Base-by-base conservation (phyloP, 2,888 invertebrate genomes). In the Andrena flavipes region DNA sequence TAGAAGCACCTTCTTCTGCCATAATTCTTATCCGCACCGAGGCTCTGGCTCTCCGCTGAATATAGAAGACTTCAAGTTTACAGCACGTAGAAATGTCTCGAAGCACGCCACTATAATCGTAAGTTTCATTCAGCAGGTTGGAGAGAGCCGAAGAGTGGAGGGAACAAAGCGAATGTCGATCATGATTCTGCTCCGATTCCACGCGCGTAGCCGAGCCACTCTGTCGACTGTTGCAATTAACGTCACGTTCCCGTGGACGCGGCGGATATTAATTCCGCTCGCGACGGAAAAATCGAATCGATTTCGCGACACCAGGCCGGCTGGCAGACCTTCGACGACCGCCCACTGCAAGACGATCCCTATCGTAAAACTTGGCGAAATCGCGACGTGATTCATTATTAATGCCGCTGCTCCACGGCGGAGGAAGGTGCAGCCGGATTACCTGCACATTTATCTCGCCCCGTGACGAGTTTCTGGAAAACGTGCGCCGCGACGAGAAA, bases 331-430 rank as follows among this genome's bases (percentile, higher is more conserved):
- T 81, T 81, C 82, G 75, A 56, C 63, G n/a, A 8, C 72, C 87
- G 73, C 80, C 84, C 70, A 86, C 87, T 23, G 51, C 13, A n/a
- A 42, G 33, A n/a, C 70, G 51, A n/a, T 69, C 67, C 60, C 76
- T n/a, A 71, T 84, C 84, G 49, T 84, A 75, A 81, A 87, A 87
- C 70, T 69, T 76, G 26, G 83, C 83, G 26, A 79, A 79, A 84
- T 84, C 76, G 63, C 70, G 29, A 56, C 60, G 67, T 82, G 79
- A 86, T 84, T 76, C 80, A 83, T 86, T 86, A 75, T 84, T 73
- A 84, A 79, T 59, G 70, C 48, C 56, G 68, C 75, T 75, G 59
- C 51, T 59, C 49, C 62, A 23, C 20, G 16, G 42, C 60, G 63
- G 35, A 42, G 60, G 30, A 82, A 70, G 77, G 82, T 20, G 72